A percentile compares a stretch with the other conserved stretches of the same genome.
These are phyloP conservation scores for Karalla daura DNA, from an alignment of 2,797 vertebrate species.

Conservation along the genomic window DNA sequence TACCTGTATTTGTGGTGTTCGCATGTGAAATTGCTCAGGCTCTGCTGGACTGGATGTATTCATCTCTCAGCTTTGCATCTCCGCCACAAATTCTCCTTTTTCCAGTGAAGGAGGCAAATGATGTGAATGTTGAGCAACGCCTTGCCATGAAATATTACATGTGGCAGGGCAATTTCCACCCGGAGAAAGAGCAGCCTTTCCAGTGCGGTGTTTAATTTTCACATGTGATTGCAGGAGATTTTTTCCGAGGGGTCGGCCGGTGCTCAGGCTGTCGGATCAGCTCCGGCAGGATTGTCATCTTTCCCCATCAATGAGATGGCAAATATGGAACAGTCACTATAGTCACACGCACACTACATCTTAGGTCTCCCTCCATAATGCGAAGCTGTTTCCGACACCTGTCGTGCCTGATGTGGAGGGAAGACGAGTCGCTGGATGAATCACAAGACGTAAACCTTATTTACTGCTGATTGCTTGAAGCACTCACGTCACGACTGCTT, in stretches of 20 bases:
- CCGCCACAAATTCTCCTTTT: slow-evolving; percentile 40
- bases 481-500: slow-evolving; percentile 21
- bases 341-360: slow-evolving; percentile 26
- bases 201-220: slow-evolving; percentile 69
- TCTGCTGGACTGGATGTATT: slow-evolving; percentile 45
- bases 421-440: slow-evolving; percentile 8
- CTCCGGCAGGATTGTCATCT: slow-evolving; percentile 49
- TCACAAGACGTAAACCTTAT: slow-evolving; percentile 16
- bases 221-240: slow-evolving; percentile 66
- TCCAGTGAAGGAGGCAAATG: slow-evolving; percentile 48
- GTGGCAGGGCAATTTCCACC: slow-evolving; percentile 79
- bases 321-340: slow-evolving; percentile 52
- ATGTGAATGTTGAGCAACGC: slow-evolving; percentile 51
- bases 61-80: slow-evolving; percentile 24
- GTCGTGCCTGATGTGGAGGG: slow-evolving; percentile 20
- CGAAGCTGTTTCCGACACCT: slow-evolving; percentile 27
- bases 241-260: slow-evolving; percentile 38
- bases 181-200: slow-evolving; percentile 47
- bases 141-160: slow-evolving; percentile 71
- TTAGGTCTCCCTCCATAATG: slow-evolving; percentile 15
- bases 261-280: slow-evolving; percentile 49
- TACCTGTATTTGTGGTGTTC: slow-evolving; percentile 26
- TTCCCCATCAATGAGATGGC: slow-evolving; percentile 54
- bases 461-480: slow-evolving; percentile 47
- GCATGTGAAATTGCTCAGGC: slow-evolving; percentile 27